Evolutionary conservation across 2,888 invertebrate genomes (phyloP).

Genomic region (Amorpha juglandis): DNA sequence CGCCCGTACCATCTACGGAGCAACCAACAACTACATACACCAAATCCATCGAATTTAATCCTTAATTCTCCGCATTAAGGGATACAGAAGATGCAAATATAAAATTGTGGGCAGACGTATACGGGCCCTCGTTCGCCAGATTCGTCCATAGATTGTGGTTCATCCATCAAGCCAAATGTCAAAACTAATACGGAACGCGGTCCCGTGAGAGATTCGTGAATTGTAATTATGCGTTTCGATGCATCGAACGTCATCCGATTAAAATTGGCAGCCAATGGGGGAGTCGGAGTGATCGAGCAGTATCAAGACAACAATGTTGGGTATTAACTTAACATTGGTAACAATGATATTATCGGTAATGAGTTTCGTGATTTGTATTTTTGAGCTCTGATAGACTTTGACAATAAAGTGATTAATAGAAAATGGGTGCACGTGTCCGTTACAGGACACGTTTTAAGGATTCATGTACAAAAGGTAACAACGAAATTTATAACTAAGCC

Average conservation of each 20-base stretch:
- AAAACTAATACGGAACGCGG: slow-evolving; percentile 80
- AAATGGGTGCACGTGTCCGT: too few relatives aligned
- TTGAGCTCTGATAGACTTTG: neutral
- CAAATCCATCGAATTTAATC: slow-evolving; percentile 38
- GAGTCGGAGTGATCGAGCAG: slow-evolving; percentile 50
- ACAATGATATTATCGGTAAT: slow-evolving; percentile 42
- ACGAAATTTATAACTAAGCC: too few relatives aligned
- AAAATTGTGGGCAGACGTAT: slow-evolving; percentile 54
- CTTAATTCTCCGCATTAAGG: slow-evolving; percentile 41
- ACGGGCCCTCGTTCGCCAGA: slow-evolving; percentile 77
- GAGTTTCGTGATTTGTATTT: slow-evolving; percentile 14
- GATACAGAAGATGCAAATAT: slow-evolving; percentile 30
- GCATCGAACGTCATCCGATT: slow-evolving; percentile 78
- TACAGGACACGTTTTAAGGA: too few relatives aligned
- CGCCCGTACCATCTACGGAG: slow-evolving; percentile 56
- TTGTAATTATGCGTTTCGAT: slow-evolving; percentile 80
- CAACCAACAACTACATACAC: slow-evolving; percentile 35
- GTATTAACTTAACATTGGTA: slow-evolving; percentile 33
- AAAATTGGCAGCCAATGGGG: slow-evolving; percentile 81
- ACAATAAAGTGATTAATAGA: too few relatives aligned
- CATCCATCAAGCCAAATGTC: slow-evolving; percentile 83
- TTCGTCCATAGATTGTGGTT: slow-evolving; percentile 77
- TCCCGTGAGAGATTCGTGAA: slow-evolving; percentile 78
- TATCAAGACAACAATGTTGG: slow-evolving; percentile 26
- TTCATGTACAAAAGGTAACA: too few relatives aligned